Conservation (phyloP, 2,113 vertebrate genomes). For the Hemiscyllium ocellatum region DNA sequence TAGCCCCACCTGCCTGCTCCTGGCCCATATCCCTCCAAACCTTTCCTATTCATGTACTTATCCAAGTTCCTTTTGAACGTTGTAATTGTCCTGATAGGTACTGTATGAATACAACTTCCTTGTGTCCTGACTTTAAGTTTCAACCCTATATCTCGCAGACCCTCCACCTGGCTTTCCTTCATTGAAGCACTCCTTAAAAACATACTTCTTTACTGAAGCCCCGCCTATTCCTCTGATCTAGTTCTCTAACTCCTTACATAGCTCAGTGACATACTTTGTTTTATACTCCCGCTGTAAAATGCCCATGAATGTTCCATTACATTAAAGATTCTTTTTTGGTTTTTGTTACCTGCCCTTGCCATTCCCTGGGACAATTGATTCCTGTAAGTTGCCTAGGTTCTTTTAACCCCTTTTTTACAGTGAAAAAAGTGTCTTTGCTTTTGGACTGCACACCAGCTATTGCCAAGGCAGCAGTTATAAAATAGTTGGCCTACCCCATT, state of each 20-base stretch:
- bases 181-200: neutral
- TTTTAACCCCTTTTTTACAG: neutral
- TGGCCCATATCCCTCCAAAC: too few species aligned
- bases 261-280: neutral
- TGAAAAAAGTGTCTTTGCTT: neutral
- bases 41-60: too few species aligned
- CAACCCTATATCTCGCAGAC: neutral
- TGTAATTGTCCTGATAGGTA: neutral
- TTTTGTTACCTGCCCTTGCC: neutral
- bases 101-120: neutral
- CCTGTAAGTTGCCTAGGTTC: neutral
- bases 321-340: neutral
- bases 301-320: neutral
- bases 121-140: neutral
- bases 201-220: neutral
- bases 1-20: too few species aligned
- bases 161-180: neutral
- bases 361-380: neutral
- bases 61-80: too few species aligned
- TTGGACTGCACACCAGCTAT: neutral
- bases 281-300: neutral
- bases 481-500: neutral
- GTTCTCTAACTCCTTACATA: neutral
- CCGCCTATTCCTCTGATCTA: neutral
- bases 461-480: neutral